Evolutionary conservation across 2,888 invertebrate genomes (phyloP).

Genomic region (Alloscopus bannaensis): DNA sequence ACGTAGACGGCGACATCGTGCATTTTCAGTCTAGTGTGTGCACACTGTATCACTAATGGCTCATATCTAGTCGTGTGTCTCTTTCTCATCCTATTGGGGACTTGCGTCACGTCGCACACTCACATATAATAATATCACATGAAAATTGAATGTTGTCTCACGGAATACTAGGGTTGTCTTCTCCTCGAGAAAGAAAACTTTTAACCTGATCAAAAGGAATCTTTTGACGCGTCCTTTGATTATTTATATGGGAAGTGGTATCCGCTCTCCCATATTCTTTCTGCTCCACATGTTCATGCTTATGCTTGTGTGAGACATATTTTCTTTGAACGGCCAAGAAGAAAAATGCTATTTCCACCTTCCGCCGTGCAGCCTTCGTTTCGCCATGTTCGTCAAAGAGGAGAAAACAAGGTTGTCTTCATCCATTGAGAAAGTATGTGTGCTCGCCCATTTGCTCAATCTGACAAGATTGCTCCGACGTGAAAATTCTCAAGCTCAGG

Average conservation of each 20-base stretch:
- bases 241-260: slow-evolving; percentile 38
- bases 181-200: slow-evolving; percentile 21
- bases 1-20: slow-evolving; percentile 5
- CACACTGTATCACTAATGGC: slow-evolving; percentile 6
- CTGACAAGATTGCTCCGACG: slow-evolving; percentile 10
- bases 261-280: neutral
- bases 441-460: neutral
- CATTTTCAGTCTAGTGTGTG: slow-evolving; percentile 26
- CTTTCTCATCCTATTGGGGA: neutral
- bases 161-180: neutral
- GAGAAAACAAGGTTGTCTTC: neutral
- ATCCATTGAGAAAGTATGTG: neutral
- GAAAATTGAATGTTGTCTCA: slow-evolving; percentile 35
- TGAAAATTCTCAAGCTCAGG: slow-evolving; percentile 13
- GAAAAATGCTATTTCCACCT: neutral
- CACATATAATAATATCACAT: slow-evolving; percentile 22
- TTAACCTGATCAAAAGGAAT: slow-evolving; percentile 49
- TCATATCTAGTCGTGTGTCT: neutral
- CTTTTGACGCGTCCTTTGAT: slow-evolving; percentile 37
- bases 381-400: neutral
- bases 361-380: neutral
- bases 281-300: slow-evolving; percentile 1
- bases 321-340: neutral
- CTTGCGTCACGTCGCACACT: slow-evolving; percentile 29
- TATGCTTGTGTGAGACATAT: slow-evolving; percentile 2